Evolutionary conservation across 2,113 vertebrate species (phyloP).

Genomic region (Zosterops pallidus): DNA sequence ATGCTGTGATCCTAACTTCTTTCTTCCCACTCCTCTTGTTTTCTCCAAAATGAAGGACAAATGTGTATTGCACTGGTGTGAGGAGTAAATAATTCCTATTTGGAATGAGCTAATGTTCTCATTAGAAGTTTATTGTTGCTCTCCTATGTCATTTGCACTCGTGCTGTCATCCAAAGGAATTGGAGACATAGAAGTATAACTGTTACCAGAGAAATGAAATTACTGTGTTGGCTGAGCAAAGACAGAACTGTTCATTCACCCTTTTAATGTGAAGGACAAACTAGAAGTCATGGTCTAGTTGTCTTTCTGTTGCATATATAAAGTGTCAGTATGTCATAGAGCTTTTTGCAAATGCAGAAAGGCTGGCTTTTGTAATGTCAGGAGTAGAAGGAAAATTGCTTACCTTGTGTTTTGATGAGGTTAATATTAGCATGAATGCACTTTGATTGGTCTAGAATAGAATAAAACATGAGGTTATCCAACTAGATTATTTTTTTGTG

Average conservation of each 20-base stretch:
- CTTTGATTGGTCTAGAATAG: slow-evolving; percentile 20
- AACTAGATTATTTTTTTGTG: neutral
- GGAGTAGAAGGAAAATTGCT: slow-evolving; percentile 30
- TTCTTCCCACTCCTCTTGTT: neutral
- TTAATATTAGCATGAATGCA: slow-evolving; percentile 31
- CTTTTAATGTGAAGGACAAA: slow-evolving; percentile 44
- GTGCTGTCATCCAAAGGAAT: neutral
- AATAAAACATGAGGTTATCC: slow-evolving; percentile 19
- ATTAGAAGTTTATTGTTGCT: slow-evolving; percentile 12
- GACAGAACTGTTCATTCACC: slow-evolving; percentile 17
- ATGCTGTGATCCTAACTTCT: neutral
- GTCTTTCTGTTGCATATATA: slow-evolving; percentile 11
- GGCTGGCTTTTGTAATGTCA: neutral
- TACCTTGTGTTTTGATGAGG: slow-evolving; percentile 58
- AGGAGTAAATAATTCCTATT: neutral
- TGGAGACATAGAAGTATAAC: neutral
- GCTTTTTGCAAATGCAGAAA: slow-evolving; percentile 10
- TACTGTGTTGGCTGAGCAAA: slow-evolving; percentile 15
- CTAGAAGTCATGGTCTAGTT: slow-evolving; percentile 34
- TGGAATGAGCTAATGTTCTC: neutral
- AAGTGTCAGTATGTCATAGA: slow-evolving; percentile 7
- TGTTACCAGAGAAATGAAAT: slow-evolving; percentile 16
- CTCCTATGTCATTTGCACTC: neutral
- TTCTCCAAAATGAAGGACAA: neutral
- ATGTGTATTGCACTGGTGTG: neutral